phyloP scores from a whole-genome alignment of 1,140 invertebrate species.

The Zaprionus taronus region DNA sequence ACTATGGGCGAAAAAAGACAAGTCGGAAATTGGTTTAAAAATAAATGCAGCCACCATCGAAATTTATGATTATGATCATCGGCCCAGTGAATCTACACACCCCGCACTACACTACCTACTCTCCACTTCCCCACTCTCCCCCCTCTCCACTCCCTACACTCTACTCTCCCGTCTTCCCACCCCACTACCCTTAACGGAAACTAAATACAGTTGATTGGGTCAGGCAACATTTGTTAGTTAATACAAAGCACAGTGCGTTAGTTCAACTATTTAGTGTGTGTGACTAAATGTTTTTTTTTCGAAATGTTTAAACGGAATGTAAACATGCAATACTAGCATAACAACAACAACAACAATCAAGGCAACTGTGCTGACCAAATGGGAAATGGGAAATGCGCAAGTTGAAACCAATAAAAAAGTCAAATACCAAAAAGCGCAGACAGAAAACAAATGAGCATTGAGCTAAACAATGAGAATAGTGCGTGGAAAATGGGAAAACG shows the following conservation, averaged over 20 bases:
- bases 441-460: slow-evolving; percentile 39
- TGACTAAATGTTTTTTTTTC: slow-evolving; percentile 32
- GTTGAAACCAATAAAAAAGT: slow-evolving; percentile 79
- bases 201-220: background rate
- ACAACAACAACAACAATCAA: slow-evolving; percentile 45
- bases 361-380: slow-evolving; percentile 29
- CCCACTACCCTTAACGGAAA: background rate
- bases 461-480: slow-evolving; percentile 38
- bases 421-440: slow-evolving; percentile 43
- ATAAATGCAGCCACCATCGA: slow-evolving; percentile 71
- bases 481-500: slow-evolving; percentile 32
- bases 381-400: slow-evolving; percentile 75
- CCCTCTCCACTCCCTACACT: background rate
- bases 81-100: background rate
- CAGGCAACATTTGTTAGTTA: background rate
- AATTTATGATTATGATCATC: slow-evolving; percentile 73
- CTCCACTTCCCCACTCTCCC: background rate
- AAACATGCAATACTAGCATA: slow-evolving; percentile 30
- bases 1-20: slow-evolving; percentile 52
- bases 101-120: background rate
- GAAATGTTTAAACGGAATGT: slow-evolving; percentile 60
- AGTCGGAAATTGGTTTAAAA: slow-evolving; percentile 76
- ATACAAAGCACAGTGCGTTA: background rate
- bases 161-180: background rate
- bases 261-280: slow-evolving; percentile 19